Conservation (phyloP, 2,113 vertebrate genomes). For the Sphyrna mokarran region DNA sequence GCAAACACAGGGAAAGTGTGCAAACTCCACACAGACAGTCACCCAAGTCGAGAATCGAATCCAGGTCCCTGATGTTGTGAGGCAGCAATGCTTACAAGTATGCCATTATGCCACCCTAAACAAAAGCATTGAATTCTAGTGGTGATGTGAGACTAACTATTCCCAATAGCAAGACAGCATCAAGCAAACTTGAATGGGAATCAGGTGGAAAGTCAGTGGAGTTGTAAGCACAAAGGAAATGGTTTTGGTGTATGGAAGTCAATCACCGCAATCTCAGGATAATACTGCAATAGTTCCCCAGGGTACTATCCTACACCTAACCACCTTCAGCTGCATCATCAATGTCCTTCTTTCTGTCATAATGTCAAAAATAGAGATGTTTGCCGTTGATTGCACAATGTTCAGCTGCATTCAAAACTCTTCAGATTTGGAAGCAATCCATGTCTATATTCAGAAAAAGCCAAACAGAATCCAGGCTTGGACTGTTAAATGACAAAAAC, state of each 20-base stretch:
- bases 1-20: too few species aligned
- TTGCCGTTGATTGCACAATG: not conserved
- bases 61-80: too few species aligned
- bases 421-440: not conserved
- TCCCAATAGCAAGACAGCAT: not conserved
- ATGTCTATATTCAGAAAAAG: not conserved
- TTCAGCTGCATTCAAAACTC: not conserved
- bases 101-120: not conserved
- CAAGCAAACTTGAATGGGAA: too few species aligned
- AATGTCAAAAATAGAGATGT: not conserved
- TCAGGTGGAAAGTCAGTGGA: too few species aligned
- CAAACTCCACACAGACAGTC: too few species aligned
- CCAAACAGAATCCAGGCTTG: not conserved
- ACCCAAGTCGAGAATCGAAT: too few species aligned
- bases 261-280: not conserved
- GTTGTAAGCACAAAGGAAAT: not conserved
- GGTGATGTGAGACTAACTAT: not conserved
- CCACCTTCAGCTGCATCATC: not conserved
- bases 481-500: not conserved
- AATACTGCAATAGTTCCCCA: not conserved
- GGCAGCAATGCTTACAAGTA: too few species aligned
- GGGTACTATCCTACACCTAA: not conserved
- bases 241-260: not conserved
- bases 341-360: not conserved
- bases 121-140: not conserved